Percentiles rank a stretch among this genome's conserved stretches.
Evolutionary conservation across 1,140 invertebrate species (phyloP).

Genomic region (Oscheius sp.): DNA sequence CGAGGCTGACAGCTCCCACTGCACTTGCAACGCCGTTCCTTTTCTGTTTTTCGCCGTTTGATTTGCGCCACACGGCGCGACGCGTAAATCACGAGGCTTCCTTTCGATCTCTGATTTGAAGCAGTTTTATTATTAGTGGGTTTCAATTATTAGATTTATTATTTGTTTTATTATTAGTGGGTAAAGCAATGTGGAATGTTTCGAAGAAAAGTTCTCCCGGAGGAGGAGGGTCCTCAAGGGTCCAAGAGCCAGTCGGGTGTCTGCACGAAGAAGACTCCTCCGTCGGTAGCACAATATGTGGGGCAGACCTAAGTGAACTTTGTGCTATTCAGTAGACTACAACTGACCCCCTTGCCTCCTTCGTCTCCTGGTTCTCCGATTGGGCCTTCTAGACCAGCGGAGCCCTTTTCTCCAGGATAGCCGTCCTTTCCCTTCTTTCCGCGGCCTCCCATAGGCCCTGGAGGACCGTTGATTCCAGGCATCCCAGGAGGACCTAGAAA

Average conservation of each 20-base stretch:
- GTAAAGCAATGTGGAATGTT: too few species aligned
- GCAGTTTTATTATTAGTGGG: too few species aligned
- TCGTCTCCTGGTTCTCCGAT: conserved; percentile 46
- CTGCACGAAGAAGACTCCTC: conserved; percentile 43
- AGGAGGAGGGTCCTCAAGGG: background rate
- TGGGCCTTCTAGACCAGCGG: conserved; percentile 17
- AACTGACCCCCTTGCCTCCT: conserved; percentile 48
- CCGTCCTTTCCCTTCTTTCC: conserved; percentile 33
- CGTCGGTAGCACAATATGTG: conserved; percentile 54
- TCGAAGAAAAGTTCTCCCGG: background rate
- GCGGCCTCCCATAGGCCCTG: conserved; percentile 8
- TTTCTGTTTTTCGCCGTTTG: too few species aligned
- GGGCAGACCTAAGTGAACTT: conserved; percentile 45
- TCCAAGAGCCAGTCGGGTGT: conserved; percentile 53
- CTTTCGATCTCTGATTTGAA: too few species aligned
- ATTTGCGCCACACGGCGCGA: too few species aligned
- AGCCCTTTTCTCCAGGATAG: conserved; percentile 30
- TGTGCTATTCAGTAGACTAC: background rate
- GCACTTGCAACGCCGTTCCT: too few species aligned
- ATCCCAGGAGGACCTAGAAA: conserved; percentile 31
- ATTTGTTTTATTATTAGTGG: too few species aligned
- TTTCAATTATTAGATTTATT: too few species aligned
- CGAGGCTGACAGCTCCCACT: too few species aligned
- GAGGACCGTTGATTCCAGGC: conserved; percentile 36
- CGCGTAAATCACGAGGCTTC: too few species aligned